Percentiles rank a stretch among this genome's conserved stretches.
Conservation (phyloP, 2,113 vertebrate species). For the Perca flavescens region DNA sequence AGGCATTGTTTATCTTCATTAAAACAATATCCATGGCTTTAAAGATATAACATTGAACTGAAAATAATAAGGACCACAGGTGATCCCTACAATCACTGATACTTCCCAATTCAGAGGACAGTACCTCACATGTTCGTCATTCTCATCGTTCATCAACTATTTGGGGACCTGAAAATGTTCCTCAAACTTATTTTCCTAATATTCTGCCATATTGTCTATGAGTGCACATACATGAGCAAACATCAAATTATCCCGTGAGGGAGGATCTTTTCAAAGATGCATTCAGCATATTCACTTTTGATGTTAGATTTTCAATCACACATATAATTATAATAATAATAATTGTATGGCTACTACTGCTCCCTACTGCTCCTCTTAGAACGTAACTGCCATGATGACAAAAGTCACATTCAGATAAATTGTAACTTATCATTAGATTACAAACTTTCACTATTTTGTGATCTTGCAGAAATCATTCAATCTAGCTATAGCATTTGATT, state of each 20-base stretch:
- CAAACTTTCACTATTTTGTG: background rate
- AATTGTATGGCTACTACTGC: background rate
- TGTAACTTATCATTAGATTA: conserved; percentile 9
- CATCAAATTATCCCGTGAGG: background rate
- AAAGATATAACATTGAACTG: conserved; percentile 44
- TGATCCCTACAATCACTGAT: conserved; percentile 46
- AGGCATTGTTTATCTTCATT: conserved; percentile 70
- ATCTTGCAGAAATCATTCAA: background rate
- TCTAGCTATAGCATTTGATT: background rate
- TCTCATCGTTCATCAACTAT: conserved; percentile 20
- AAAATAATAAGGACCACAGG: conserved; percentile 35
- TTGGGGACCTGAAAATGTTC: background rate
- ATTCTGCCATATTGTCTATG: conserved; percentile 7
- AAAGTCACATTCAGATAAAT: conserved; percentile 8
- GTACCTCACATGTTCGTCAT: conserved; percentile 4
- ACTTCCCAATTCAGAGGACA: conserved; percentile 13
- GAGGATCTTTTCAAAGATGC: conserved; percentile 3
- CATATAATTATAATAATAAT: background rate
- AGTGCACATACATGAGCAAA: conserved; percentile 5
- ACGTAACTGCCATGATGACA: background rate
- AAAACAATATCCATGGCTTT: conserved; percentile 75
- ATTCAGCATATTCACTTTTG: conserved; percentile 1
- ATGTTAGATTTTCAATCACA: background rate
- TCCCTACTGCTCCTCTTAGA: background rate
- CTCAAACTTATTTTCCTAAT: background rate